Base-by-base conservation (phyloP, 2,113 vertebrate genomes). In the Xyrauchen texanus region DNA sequence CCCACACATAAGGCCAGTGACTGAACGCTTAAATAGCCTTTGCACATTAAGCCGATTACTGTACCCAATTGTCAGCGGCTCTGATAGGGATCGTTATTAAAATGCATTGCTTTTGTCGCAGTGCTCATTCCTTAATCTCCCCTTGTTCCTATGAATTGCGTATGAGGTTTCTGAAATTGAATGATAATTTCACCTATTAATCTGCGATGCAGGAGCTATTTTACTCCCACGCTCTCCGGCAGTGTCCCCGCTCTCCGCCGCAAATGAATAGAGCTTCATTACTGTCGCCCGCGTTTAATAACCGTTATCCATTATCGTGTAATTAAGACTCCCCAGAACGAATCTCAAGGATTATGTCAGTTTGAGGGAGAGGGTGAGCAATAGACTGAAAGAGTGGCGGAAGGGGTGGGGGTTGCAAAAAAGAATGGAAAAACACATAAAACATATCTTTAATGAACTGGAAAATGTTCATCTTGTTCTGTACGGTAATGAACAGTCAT, bases 131-230 rank as follows among this genome's bases (percentile, higher is more conserved):
- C 90, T 96, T 96, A 95, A 96, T 96, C 95, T 96, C 92, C 91
- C 89, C 93, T 94, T 96, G 94, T 96, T 97, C 95, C 95, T 94
- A 72, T 95, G 94, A 96, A 96, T 96, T 95, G 94, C 95, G 91
- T 94, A 96, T 97, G 95, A 97, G 96, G 95, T 96, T 98, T 95
- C 95, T 94, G 94, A 96, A 97, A 97, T 96, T 96, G 96, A 98
- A 98, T 97, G 96, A 97, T 98, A 98, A 98, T 99, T 97, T 97
- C 91, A 96, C 95, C 94, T 95, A 96, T 99, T 98, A 97, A 97
- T 98, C 96, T 97, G 94, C 92, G 93, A 96, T 94, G 94, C 91
- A 87, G 92, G 77, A 77, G 95, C 96, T 95, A 95, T 98, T 97
- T 97, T 95, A 94, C 95, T 95, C 95, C 91, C 91, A 91, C 93